Evolutionary conservation across 2,113 vertebrate genomes (phyloP).

Genomic region (Polypterus bichir): DNA sequence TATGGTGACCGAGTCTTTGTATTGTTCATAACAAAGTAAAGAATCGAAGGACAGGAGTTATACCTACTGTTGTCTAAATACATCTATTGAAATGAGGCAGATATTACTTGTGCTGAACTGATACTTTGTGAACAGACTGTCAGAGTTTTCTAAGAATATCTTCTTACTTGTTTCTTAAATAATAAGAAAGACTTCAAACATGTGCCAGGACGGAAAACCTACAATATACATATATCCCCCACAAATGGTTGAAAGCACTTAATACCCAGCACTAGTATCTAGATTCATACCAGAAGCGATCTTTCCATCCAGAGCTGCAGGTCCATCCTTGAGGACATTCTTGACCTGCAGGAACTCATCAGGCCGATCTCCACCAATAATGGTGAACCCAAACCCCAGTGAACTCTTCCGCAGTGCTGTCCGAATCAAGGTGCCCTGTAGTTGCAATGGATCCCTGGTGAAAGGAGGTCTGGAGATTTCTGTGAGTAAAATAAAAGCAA

Average conservation of each 20-base stretch:
- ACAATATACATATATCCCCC: no score
- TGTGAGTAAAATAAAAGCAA: slow-evolving; percentile 16
- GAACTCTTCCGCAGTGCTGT: slow-evolving; percentile 77
- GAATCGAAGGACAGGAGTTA: no score
- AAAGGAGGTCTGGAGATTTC: slow-evolving; percentile 59
- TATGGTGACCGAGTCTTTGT: no score
- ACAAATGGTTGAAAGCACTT: neutral
- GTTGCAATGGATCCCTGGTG: slow-evolving; percentile 78
- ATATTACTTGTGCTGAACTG: no score
- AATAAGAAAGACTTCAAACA: no score
- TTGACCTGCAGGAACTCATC: slow-evolving; percentile 97
- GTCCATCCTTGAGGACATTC: slow-evolving; percentile 84
- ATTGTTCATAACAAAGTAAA: no score
- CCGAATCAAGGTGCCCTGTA: slow-evolving; percentile 71
- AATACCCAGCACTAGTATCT: neutral
- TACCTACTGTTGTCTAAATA: no score
- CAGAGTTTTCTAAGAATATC: no score
- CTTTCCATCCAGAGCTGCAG: slow-evolving; percentile 85
- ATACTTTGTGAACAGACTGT: no score
- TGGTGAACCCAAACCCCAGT: slow-evolving; percentile 94
- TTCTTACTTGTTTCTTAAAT: no score
- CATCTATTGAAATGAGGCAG: no score
- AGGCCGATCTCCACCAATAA: slow-evolving; percentile 91
- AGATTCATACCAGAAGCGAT: slow-evolving; percentile 70
- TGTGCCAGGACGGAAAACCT: no score